phyloP scores from a whole-genome alignment of 2,888 invertebrate genomes.

The Cryptocheilus praepositus region DNA sequence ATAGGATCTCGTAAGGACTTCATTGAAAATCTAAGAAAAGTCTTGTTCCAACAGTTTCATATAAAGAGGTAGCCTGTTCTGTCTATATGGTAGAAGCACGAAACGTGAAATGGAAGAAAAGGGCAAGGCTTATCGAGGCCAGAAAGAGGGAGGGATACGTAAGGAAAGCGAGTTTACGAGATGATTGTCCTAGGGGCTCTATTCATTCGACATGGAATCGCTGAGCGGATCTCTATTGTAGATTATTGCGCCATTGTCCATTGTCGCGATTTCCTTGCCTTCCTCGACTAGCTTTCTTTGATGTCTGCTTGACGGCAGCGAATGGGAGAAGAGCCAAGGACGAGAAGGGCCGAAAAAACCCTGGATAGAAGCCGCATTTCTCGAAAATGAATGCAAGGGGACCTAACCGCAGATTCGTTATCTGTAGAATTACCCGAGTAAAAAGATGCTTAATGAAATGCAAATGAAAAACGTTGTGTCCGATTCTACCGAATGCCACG shows the following conservation, averaged over 20 bases:
- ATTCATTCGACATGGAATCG: conserved; percentile 66
- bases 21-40: conserved; percentile 2
- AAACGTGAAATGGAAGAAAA: conserved; percentile 50
- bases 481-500: too few relatives aligned
- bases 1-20: conserved; percentile 4
- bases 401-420: too few relatives aligned
- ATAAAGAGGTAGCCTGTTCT: conserved; percentile 47
- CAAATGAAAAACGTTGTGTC: too few relatives aligned
- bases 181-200: conserved; percentile 66
- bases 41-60: conserved; percentile 32
- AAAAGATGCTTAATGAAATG: too few relatives aligned
- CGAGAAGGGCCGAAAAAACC: conserved; percentile 1
- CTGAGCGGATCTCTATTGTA: conserved; percentile 68
- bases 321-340: conserved; percentile 33
- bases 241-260: conserved; percentile 68
- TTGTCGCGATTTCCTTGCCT: conserved; percentile 58
- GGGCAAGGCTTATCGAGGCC: conserved; percentile 19
- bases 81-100: conserved; percentile 34
- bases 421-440: too few relatives aligned
- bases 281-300: conserved; percentile 39
- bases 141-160: conserved; percentile 39
- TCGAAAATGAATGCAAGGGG: too few relatives aligned
- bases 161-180: conserved; percentile 65
- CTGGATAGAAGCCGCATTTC: neutral
- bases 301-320: conserved; percentile 33